Conservation (phyloP, 2,797 vertebrate species). For the Labroides dimidiatus region DNA sequence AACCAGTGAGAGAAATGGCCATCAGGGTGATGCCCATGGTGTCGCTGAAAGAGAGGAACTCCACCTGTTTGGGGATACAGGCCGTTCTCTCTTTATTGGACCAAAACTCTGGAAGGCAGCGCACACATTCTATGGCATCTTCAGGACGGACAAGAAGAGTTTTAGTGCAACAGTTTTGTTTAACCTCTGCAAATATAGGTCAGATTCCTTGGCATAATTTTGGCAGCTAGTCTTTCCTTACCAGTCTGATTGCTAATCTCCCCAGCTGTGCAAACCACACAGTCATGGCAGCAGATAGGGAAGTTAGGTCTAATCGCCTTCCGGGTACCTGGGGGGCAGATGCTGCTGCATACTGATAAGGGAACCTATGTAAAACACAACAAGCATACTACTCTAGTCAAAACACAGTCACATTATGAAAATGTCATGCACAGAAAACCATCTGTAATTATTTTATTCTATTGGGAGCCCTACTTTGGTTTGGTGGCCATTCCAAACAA, state of each 20-base stretch:
- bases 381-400: slow-evolving; percentile 47
- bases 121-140: slow-evolving; percentile 86
- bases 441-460: background rate
- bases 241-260: slow-evolving; percentile 88
- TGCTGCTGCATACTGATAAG: slow-evolving; percentile 84
- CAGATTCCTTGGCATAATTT: slow-evolving; percentile 13
- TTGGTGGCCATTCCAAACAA: slow-evolving; percentile 83
- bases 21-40: slow-evolving; percentile 81
- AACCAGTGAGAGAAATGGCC: slow-evolving; percentile 80
- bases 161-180: slow-evolving; percentile 1
- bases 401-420: background rate
- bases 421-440: background rate
- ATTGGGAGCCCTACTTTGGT: slow-evolving; percentile 69
- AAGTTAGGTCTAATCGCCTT: slow-evolving; percentile 83
- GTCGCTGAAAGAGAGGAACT: slow-evolving; percentile 84
- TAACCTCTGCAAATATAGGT: slow-evolving; percentile 10
- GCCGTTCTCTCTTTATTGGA: slow-evolving; percentile 78
- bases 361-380: slow-evolving; percentile 77
- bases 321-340: slow-evolving; percentile 84
- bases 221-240: slow-evolving; percentile 56
- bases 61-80: slow-evolving; percentile 84
- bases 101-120: slow-evolving; percentile 85
- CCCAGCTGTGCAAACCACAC: slow-evolving; percentile 85
- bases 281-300: slow-evolving; percentile 88
- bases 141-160: slow-evolving; percentile 15